Conservation (phyloP, 2,113 vertebrate species). For the Mormyrus iriodes region DNA sequence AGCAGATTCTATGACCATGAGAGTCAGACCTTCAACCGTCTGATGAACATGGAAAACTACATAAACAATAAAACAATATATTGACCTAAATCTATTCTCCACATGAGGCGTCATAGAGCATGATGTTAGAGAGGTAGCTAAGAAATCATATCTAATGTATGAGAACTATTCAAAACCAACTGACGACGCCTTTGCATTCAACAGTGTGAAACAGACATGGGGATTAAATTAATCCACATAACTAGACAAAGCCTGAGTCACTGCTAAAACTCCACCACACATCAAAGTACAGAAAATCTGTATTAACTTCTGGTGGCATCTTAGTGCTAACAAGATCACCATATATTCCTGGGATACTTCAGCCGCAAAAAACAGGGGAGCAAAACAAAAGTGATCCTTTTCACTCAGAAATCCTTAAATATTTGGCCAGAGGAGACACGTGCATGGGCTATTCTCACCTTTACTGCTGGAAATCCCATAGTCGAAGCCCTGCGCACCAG, state of each 20-base stretch:
- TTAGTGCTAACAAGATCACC: not conserved
- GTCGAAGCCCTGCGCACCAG: conserved; percentile 90
- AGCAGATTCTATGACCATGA: not conserved
- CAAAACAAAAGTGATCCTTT: not conserved
- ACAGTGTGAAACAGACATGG: not conserved
- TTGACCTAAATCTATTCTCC: not conserved
- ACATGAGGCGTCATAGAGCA: no score
- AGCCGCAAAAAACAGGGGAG: not conserved
- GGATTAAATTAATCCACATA: not conserved
- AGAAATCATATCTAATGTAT: not conserved
- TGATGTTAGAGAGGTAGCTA: no score
- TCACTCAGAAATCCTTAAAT: not conserved
- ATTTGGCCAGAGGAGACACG: not conserved
- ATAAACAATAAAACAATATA: not conserved
- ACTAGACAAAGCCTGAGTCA: not conserved
- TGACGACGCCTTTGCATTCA: not conserved
- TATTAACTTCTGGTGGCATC: not conserved
- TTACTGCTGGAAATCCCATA: conserved; percentile 94
- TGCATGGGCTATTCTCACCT: conserved; percentile 63
- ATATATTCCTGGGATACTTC: not conserved
- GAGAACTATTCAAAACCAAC: not conserved
- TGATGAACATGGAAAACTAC: not conserved
- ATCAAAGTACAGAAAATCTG: not conserved
- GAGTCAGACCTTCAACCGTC: not conserved
- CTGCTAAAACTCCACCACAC: not conserved